A percentile compares a stretch with the other conserved stretches of the same genome.
Conservation (phyloP, 2,888 invertebrate species). For the Standfussiana lucernea region DNA sequence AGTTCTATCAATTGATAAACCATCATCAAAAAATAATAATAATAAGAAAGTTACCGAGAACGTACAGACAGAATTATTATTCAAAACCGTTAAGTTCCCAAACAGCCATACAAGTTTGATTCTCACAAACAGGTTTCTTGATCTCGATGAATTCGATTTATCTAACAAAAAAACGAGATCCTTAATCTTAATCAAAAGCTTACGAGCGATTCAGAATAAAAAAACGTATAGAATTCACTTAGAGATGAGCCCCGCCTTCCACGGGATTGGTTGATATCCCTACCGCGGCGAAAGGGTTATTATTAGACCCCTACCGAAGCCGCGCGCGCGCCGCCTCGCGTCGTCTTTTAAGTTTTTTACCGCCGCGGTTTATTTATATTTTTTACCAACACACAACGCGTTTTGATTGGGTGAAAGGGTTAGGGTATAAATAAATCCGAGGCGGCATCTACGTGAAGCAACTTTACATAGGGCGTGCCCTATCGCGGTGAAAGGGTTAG, state of each 20-base stretch:
- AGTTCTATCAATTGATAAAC: neutral
- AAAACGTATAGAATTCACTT: slow-evolving; percentile 65
- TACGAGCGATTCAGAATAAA: slow-evolving; percentile 50
- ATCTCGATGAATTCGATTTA: slow-evolving; percentile 51
- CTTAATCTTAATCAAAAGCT: slow-evolving; percentile 56
- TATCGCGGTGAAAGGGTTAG: slow-evolving; percentile 84
- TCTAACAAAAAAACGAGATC: slow-evolving; percentile 37
- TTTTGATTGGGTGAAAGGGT: slow-evolving; percentile 88
- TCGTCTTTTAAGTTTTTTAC: slow-evolving; percentile 87
- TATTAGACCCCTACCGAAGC: slow-evolving; percentile 82
- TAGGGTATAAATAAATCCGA: slow-evolving; percentile 85
- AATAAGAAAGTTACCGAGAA: neutral
- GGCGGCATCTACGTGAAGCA: slow-evolving; percentile 67
- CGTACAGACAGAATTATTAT: slow-evolving; percentile 16
- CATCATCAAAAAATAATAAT: neutral
- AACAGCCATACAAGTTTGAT: slow-evolving; percentile 43
- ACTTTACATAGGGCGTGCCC: slow-evolving; percentile 78
- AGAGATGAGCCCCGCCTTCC: slow-evolving; percentile 82
- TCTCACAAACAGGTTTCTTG: slow-evolving; percentile 49
- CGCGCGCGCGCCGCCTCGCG: slow-evolving; percentile 81
- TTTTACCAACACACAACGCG: slow-evolving; percentile 77
- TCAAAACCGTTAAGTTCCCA: slow-evolving; percentile 18
- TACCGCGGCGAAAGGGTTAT: slow-evolving; percentile 88
- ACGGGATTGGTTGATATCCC: slow-evolving; percentile 87
- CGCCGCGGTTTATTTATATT: slow-evolving; percentile 75